Evolutionary conservation across 2,113 vertebrate genomes (phyloP).

Genomic region (Dascyllus trimaculatus): DNA sequence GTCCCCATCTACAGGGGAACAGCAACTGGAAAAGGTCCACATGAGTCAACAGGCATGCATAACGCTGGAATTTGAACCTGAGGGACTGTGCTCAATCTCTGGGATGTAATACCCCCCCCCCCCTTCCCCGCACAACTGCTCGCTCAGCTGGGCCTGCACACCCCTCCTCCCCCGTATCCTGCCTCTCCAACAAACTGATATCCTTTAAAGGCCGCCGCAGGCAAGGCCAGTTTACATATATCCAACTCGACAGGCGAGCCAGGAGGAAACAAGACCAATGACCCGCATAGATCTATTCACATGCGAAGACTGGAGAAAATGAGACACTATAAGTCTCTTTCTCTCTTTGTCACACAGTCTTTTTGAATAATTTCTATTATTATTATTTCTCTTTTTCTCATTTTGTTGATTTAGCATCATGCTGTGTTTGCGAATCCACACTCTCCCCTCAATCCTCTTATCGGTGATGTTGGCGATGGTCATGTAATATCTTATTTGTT

Average conservation of each 20-base stretch:
- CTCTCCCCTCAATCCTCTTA: not conserved
- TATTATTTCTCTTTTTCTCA: not conserved
- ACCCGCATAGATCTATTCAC: conserved; percentile 81
- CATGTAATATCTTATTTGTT: not conserved
- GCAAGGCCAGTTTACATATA: conserved; percentile 83
- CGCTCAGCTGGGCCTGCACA: conserved; percentile 53
- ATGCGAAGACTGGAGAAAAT: conserved; percentile 69
- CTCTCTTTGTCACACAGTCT: conserved; percentile 33
- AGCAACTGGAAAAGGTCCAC: conserved; percentile 72
- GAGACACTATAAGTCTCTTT: conserved; percentile 56
- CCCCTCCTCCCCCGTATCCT: conserved; percentile 19
- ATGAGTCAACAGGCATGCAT: conserved; percentile 69
- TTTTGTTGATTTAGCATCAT: conserved; percentile 33
- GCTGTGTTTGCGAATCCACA: not conserved
- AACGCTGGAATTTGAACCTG: conserved; percentile 66
- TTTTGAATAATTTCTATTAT: conserved; percentile 4
- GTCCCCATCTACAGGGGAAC: conserved; percentile 20
- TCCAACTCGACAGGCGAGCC: conserved; percentile 84
- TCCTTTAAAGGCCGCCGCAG: conserved; percentile 78
- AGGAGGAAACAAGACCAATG: conserved; percentile 82
- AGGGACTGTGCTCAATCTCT: conserved; percentile 74
- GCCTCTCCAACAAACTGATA: conserved; percentile 77
- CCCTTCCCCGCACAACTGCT: conserved; percentile 44
- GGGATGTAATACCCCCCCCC: conserved; percentile 49
- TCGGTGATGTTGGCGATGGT: not conserved